These are phyloP conservation scores for Emys orbicularis DNA, from an alignment of 2,797 vertebrate genomes.

Conservation along the genomic window DNA sequence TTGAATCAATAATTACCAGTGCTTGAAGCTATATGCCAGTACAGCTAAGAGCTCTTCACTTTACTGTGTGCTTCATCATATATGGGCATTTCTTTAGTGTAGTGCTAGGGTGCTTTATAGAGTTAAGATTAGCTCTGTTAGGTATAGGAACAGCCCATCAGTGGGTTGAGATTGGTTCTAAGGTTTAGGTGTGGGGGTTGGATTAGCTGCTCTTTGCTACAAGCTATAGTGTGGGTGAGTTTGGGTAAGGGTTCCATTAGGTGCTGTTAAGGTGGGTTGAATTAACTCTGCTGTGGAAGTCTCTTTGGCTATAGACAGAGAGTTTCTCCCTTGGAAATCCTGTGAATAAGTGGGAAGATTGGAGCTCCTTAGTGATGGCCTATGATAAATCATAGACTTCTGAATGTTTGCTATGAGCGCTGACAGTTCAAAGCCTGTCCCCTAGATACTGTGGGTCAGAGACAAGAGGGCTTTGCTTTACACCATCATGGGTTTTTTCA, in stretches of 20 bases:
- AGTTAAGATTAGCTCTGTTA: background rate
- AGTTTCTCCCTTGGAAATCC: background rate
- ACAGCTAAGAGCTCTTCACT: background rate
- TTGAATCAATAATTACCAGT: background rate
- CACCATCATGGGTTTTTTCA: background rate
- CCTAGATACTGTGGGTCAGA: background rate
- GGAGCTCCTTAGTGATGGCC: background rate
- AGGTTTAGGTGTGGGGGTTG: background rate
- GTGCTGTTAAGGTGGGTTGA: background rate
- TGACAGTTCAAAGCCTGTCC: background rate
- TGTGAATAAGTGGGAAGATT: background rate
- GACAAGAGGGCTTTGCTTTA: rapidly evolving
- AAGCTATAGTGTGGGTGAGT: background rate
- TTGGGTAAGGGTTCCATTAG: background rate
- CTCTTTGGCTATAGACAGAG: background rate
- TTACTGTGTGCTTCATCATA: background rate
- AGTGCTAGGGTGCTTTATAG: background rate
- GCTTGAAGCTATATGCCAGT: background rate
- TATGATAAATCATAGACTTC: background rate
- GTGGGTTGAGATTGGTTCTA: background rate
- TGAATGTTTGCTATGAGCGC: background rate
- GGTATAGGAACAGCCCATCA: background rate
- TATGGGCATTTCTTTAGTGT: background rate
- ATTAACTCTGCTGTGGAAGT: background rate
- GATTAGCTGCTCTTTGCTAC: background rate